A percentile compares a stretch with the other conserved stretches of the same genome.
phyloP scores from a whole-genome alignment of 2,113 vertebrate species.

The Oreochromis niloticus region DNA sequence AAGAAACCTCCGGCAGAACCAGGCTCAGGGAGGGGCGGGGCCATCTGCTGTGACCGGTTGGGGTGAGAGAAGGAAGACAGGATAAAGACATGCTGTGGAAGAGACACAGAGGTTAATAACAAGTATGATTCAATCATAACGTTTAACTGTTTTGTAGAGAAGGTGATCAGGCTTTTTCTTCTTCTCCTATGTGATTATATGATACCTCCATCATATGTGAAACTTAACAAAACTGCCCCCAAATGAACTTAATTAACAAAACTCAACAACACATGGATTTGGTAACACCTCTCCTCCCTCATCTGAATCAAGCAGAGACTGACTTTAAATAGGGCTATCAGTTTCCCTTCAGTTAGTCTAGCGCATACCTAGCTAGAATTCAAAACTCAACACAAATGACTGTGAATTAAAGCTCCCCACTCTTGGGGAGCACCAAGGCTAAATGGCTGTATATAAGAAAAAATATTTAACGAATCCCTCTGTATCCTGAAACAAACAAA shows the following conservation, averaged over 20 bases:
- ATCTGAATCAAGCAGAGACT: too few relatives aligned
- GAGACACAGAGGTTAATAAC: not conserved
- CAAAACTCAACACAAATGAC: not conserved
- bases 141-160: not conserved
- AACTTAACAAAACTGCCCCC: not conserved
- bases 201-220: not conserved
- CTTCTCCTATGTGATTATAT: not conserved
- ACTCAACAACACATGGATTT: not conserved
- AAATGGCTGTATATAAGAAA: not conserved
- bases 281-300: too few relatives aligned
- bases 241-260: not conserved
- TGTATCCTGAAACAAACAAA: not conserved
- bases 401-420: not conserved
- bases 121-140: not conserved
- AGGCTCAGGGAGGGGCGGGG: not conserved
- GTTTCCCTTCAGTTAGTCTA: not conserved
- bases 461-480: not conserved
- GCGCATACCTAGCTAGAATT: not conserved
- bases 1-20: not conserved
- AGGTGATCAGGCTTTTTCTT: not conserved
- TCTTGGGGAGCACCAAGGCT: not conserved
- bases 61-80: not conserved
- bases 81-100: not conserved
- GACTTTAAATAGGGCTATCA: not conserved
- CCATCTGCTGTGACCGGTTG: fast-evolving